A percentile compares a stretch with the other conserved stretches of the same genome.
Evolutionary conservation across 2,888 invertebrate species (phyloP).

Genomic region (Orgyia antiqua): DNA sequence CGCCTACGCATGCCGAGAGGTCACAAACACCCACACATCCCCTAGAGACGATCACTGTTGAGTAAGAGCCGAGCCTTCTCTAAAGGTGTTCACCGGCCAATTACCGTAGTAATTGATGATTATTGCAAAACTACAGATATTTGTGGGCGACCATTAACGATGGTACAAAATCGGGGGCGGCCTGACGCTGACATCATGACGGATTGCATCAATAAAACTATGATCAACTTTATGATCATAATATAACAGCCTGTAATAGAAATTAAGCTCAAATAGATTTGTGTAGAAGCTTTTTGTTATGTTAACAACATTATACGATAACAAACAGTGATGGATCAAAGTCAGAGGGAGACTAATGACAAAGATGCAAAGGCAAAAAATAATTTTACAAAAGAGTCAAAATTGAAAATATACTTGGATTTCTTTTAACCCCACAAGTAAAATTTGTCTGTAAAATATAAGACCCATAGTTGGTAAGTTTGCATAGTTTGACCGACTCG

Average conservation of each 20-base stretch:
- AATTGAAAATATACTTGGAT: no score
- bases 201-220: conserved; percentile 30
- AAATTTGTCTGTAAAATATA: no score
- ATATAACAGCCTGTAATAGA: conserved; percentile 6
- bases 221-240: conserved; percentile 18
- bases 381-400: no score
- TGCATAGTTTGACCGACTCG: no score
- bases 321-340: conserved; percentile 19
- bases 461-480: no score
- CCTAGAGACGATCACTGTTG: conserved; percentile 35
- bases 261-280: conserved; percentile 5
- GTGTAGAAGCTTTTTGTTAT: conserved; percentile 16
- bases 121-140: conserved; percentile 43
- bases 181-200: conserved; percentile 31
- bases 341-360: conserved; percentile 11
- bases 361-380: no score
- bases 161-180: conserved; percentile 30
- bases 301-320: conserved; percentile 12
- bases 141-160: conserved; percentile 32
- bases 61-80: conserved; percentile 31
- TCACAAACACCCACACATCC: conserved; percentile 58
- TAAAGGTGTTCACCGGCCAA: conserved; percentile 45
- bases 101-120: conserved; percentile 55
- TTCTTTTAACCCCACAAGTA: no score
- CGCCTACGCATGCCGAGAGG: conserved; percentile 66